phyloP scores from a whole-genome alignment of 2,888 invertebrate species.

The Pseudococcus longispinus region DNA sequence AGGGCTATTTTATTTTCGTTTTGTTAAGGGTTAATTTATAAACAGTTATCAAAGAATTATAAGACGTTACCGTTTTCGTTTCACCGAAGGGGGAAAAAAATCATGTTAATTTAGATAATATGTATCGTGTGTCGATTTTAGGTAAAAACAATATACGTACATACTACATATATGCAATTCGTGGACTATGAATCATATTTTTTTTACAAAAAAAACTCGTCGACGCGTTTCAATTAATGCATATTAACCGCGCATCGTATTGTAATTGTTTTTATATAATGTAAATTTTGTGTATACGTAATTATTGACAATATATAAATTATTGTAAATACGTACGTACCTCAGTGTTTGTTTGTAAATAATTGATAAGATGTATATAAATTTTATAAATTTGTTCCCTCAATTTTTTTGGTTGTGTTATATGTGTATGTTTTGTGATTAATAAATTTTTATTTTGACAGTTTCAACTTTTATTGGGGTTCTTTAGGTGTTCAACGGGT shows the following conservation, averaged over 20 bases:
- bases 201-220: not conserved
- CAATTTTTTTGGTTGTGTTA: constrained; percentile 52
- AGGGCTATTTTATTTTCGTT: constrained; percentile 16
- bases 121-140: not conserved
- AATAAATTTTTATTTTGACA: constrained; percentile 47
- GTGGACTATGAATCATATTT: not conserved
- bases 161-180: not conserved
- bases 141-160: not conserved
- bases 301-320: constrained; percentile 49
- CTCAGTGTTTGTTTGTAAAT: constrained; percentile 45
- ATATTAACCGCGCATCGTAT: not conserved
- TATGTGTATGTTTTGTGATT: constrained; percentile 54
- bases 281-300: constrained; percentile 51
- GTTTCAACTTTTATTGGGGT: not conserved
- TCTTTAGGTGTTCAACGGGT: too few relatives aligned
- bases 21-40: constrained; percentile 2
- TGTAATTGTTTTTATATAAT: not conserved
- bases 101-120: constrained; percentile 4
- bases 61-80: not conserved
- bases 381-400: constrained; percentile 45
- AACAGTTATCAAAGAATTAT: constrained; percentile 35
- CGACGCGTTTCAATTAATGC: not conserved
- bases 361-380: constrained; percentile 20
- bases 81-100: not conserved
- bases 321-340: constrained; percentile 30